A percentile compares a stretch with the other conserved stretches of the same genome.
phyloP scores from a whole-genome alignment of 2,797 vertebrate genomes.

The Pterois miles region DNA sequence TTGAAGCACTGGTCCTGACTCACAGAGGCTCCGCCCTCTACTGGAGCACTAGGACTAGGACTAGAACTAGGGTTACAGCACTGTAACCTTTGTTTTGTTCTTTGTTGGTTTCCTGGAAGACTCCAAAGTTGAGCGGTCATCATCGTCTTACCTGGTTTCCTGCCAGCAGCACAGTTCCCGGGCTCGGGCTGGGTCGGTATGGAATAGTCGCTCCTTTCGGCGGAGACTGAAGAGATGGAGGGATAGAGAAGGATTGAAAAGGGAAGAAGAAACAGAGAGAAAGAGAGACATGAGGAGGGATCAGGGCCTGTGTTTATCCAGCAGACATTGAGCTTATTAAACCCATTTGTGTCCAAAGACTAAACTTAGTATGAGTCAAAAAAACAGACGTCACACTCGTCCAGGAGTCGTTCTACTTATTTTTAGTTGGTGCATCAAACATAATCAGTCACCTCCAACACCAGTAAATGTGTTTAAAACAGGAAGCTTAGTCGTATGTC shows the following conservation, averaged over 20 bases:
- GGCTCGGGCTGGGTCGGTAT: conserved; percentile 90
- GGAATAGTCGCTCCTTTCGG: conserved; percentile 96
- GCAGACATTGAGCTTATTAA: neutral
- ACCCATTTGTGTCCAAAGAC: neutral
- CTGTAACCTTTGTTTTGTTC: neutral
- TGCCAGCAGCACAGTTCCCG: conserved; percentile 89
- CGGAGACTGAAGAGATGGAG: conserved; percentile 84
- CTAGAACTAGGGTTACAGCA: too few species aligned
- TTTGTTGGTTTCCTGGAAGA: neutral
- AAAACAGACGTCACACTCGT: neutral
- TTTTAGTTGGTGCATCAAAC: neutral
- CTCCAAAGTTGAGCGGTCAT: neutral
- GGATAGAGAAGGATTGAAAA: neutral
- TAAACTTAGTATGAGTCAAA: too few species aligned
- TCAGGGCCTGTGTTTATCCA: neutral
- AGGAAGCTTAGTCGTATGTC: neutral
- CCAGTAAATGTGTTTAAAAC: neutral
- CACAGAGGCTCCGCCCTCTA: too few species aligned
- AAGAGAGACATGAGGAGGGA: neutral
- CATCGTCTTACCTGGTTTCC: conserved; percentile 89
- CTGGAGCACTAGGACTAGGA: too few species aligned
- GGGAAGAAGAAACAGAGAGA: neutral
- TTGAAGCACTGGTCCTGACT: too few species aligned
- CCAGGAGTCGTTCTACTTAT: neutral
- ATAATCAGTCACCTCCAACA: neutral